Conservation (phyloP, 2,113 vertebrate species). For the Crotalus tigris region DNA sequence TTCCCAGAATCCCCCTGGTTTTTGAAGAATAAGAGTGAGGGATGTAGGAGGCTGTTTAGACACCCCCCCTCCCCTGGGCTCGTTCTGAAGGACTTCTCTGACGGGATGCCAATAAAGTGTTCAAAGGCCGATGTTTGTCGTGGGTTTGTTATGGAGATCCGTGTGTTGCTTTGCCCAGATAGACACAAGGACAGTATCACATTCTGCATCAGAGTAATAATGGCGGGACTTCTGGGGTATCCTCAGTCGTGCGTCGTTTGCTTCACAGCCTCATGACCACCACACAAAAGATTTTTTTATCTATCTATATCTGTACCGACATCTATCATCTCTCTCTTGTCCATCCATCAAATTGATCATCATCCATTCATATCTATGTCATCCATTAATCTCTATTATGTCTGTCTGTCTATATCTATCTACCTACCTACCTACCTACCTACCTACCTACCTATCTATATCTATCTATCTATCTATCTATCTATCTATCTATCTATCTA, state of each 20-base stretch:
- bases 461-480: too few species aligned
- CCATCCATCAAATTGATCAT: too few species aligned
- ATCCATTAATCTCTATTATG: too few species aligned
- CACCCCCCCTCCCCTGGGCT: neutral
- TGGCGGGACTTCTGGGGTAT: neutral
- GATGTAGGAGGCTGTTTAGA: neutral
- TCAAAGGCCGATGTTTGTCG: neutral
- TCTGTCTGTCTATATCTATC: too few species aligned
- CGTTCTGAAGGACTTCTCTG: neutral
- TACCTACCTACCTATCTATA: too few species aligned
- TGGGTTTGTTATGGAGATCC: neutral
- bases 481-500: too few species aligned
- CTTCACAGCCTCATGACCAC: neutral
- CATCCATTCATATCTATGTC: too few species aligned
- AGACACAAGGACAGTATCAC: neutral
- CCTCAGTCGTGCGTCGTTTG: neutral
- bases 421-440: too few species aligned
- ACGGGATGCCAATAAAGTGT: neutral
- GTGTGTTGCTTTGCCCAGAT: neutral
- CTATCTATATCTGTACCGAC: too few species aligned
- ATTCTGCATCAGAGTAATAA: neutral
- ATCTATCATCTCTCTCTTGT: too few species aligned
- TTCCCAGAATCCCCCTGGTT: neutral
- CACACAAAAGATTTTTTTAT: neutral
- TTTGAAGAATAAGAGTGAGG: neutral